Base-by-base conservation (phyloP, 2,888 invertebrate species). In the Trimorus sp. region DNA sequence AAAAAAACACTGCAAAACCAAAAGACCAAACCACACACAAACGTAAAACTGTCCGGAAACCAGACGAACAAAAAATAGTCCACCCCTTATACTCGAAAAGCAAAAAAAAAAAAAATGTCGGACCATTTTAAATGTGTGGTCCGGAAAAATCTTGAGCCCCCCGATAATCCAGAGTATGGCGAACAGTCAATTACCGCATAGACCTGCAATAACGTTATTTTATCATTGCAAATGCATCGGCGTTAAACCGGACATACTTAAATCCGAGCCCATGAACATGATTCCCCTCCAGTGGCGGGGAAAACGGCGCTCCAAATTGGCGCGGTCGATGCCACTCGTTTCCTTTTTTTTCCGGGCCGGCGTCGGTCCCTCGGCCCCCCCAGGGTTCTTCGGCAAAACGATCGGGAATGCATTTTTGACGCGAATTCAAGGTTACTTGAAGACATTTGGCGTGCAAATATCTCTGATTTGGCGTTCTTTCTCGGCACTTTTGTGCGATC, bases 401-500 rank as follows among this genome's bases (percentile, higher is more conserved):
- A 79, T 69, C 75, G 75, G 75, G 70, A 76, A 76, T 80, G 71
- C 80, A 80, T 80, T 80, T 76, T 80, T 76, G 80, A 80, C 80
- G 70, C 71, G 76, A 80, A 80, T 80, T 80, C 80, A 80, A 80
- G 80, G 80, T 80, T 80, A 75, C 80, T 80, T 71, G 80, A 71
- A 80, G 80, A 83, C 79, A 83, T 83, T 79, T 79, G 79, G 76
- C 78, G 77, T 77, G 78, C 68, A 84, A 69, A 76, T 82, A 75
- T 73, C 75, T 74, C 66, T 63, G 75, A 70, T 75, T 82, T 79
- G 59, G 71, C 82, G 79, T 77, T 79, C 74, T 80, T 84, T 84
- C 78, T 69, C 76, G 71, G 69, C 69, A 76, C 73, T 69, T 82
- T 75, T 75, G 70, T 62, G 68, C 66, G 73, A 68, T 71, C 76